phyloP scores from a whole-genome alignment of 2,888 invertebrate species.

The Willowsia nigromaculata region DNA sequence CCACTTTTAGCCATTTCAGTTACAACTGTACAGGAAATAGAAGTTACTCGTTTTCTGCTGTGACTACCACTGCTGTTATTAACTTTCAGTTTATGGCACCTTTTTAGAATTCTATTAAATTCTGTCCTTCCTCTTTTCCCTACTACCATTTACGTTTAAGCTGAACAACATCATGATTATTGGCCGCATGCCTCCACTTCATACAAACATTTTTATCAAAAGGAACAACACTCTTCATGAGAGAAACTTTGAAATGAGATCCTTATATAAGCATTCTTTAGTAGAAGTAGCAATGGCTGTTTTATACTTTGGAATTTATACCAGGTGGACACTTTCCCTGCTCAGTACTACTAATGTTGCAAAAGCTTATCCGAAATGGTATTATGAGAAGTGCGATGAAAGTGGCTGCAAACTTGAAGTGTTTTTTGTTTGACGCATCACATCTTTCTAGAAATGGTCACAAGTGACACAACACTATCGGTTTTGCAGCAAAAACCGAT shows the following conservation, averaged over 20 bases:
- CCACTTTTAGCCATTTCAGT: constrained; percentile 33
- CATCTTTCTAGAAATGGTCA: no score
- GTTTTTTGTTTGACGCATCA: no score
- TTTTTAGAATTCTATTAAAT: constrained; percentile 5
- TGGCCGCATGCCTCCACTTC: background rate
- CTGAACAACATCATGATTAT: background rate
- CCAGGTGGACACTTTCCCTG: background rate
- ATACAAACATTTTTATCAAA: background rate
- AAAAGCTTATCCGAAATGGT: background rate
- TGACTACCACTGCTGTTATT: background rate
- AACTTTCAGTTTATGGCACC: background rate
- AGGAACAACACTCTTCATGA: background rate
- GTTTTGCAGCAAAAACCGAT: no score
- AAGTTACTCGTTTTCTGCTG: background rate
- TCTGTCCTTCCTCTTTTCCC: background rate
- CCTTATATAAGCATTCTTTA: background rate
- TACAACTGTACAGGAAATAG: constrained; percentile 5
- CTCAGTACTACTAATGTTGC: background rate
- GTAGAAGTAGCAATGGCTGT: background rate
- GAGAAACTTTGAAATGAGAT: background rate
- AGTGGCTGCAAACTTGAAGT: background rate
- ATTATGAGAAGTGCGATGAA: background rate
- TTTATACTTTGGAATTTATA: background rate
- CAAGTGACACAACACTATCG: no score
- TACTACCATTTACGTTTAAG: background rate